Percentiles rank a stretch among this genome's conserved stretches.
Conservation (phyloP, 1,140 invertebrate genomes). For the Apocrypta bakeri region DNA sequence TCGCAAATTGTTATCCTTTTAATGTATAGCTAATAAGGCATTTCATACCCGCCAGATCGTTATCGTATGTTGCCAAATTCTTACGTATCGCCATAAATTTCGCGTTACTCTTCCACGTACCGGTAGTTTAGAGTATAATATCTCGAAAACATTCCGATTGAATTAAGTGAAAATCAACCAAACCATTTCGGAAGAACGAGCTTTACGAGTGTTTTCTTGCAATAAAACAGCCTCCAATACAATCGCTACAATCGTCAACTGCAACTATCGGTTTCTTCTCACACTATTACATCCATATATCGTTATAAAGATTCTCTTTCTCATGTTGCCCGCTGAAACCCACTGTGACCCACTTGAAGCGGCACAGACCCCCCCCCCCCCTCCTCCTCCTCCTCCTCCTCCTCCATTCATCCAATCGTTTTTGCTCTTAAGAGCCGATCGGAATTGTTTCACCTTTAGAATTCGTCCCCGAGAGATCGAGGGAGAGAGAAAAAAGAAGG, state of each 20-base stretch:
- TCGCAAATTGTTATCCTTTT: too few species aligned
- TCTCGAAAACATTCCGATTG: too few species aligned
- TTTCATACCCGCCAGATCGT: too few species aligned
- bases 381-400: too few species aligned
- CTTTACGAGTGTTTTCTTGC: too few species aligned
- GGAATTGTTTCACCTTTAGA: background rate
- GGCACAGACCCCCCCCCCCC: too few species aligned
- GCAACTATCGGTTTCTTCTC: background rate
- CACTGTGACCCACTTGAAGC: background rate
- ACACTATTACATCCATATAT: background rate
- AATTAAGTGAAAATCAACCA: background rate
- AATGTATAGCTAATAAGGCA: too few species aligned
- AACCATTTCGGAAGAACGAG: background rate
- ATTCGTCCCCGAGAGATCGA: background rate
- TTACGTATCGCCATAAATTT: background rate
- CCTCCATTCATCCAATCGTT: background rate
- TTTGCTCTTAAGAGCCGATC: slow-evolving; percentile 5
- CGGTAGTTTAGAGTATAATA: too few species aligned
- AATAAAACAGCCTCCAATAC: background rate
- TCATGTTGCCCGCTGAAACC: background rate
- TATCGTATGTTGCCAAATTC: too few species aligned
- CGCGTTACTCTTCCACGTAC: too few species aligned
- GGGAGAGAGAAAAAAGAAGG: background rate
- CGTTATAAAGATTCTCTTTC: background rate
- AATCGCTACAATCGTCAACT: background rate